Conservation (phyloP, 1,140 invertebrate species). For the Drosophila quadrilineata region DNA sequence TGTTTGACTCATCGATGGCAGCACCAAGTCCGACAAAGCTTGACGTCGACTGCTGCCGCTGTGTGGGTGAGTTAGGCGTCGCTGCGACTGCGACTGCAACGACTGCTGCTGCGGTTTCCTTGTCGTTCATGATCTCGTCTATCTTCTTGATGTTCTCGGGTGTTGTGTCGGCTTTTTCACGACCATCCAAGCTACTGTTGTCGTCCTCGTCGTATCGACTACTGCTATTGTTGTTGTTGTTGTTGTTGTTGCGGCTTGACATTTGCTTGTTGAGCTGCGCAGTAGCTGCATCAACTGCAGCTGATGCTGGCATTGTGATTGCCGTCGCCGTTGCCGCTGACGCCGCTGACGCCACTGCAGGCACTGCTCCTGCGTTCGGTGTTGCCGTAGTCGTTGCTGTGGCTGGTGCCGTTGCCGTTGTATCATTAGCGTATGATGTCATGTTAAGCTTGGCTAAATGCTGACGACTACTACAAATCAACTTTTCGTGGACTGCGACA, state of each 20-base stretch:
- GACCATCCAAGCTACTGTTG: conserved; percentile 66
- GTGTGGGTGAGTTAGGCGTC: conserved; percentile 11
- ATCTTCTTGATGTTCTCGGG: conserved; percentile 80
- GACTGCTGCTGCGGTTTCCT: conserved; percentile 20
- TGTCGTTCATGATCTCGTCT: conserved; percentile 67
- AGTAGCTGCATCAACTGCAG: conserved; percentile 17
- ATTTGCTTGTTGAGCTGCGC: conserved; percentile 43
- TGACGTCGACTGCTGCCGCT: conserved; percentile 36
- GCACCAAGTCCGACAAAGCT: conserved; percentile 65
- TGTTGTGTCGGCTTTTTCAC: conserved; percentile 75
- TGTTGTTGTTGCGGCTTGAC: conserved; percentile 40
- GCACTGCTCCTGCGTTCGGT: conserved; percentile 22
- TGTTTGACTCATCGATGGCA: conserved; percentile 76
- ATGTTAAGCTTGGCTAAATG: conserved; percentile 45
- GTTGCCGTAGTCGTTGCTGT: conserved; percentile 34
- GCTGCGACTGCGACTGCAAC: conserved; percentile 1
- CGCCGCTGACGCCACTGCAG: too few relatives aligned
- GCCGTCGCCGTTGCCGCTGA: conserved; percentile 12
- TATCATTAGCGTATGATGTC: conserved; percentile 78
- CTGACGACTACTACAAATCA: conserved; percentile 14
- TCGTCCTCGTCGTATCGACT: conserved; percentile 49
- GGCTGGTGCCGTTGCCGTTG: conserved; percentile 51
- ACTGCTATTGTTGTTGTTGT: not conserved
- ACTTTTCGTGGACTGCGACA: conserved; percentile 5
- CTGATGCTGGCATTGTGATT: conserved; percentile 6